These are phyloP conservation scores for Butorides virescens DNA, from an alignment of 2,113 vertebrate species.

Conservation along the genomic window DNA sequence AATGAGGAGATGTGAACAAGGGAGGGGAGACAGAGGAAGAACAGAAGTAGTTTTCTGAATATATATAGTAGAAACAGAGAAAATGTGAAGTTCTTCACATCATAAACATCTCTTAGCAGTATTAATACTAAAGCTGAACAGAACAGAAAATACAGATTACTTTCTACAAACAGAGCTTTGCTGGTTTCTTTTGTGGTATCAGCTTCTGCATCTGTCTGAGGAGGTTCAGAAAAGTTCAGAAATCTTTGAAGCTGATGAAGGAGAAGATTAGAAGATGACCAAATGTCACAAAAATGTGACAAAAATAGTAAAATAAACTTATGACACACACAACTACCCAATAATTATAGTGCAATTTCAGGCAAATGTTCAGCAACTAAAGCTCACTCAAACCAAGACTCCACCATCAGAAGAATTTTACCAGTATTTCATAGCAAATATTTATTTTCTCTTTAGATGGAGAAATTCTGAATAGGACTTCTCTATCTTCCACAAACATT, in stretches of 20 bases:
- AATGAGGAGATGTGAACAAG: not conserved
- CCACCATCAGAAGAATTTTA: not conserved
- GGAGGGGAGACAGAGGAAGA: fast-evolving
- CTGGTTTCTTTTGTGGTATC: not conserved
- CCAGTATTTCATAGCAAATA: not conserved
- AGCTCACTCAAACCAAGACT: not conserved
- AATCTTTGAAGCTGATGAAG: not conserved
- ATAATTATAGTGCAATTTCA: not conserved
- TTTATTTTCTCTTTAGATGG: not conserved
- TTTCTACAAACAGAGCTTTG: not conserved
- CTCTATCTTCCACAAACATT: not conserved
- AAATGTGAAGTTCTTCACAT: not conserved
- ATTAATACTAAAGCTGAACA: not conserved
- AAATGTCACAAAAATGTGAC: not conserved
- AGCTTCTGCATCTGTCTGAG: not conserved
- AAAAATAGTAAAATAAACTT: not conserved
- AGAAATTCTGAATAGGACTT: not conserved
- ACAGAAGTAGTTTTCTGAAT: not conserved
- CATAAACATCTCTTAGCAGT: not conserved
- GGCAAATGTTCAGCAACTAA: not conserved
- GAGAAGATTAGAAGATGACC: not conserved
- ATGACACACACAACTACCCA: not conserved
- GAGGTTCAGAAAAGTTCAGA: not conserved
- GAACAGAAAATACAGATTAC: not conserved
- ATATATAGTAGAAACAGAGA: not conserved